phyloP scores from a whole-genome alignment of 2,113 vertebrate species.

The Thamnaconus septentrionalis region DNA sequence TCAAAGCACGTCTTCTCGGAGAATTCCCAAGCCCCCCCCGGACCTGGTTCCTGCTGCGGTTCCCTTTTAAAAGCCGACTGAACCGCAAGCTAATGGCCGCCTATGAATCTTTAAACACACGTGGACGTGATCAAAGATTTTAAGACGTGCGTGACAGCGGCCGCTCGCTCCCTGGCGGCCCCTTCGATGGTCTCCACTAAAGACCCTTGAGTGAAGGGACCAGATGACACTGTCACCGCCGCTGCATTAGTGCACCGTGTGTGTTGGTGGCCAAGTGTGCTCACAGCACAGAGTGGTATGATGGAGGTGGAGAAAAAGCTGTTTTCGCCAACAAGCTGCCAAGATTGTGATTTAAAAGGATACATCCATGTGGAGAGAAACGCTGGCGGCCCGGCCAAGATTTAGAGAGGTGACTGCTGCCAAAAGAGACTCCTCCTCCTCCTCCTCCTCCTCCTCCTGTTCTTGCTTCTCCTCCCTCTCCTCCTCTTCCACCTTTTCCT shows the following conservation, averaged over 20 bases:
- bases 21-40: conserved; percentile 36
- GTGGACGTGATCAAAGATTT: conserved; percentile 62
- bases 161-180: conserved; percentile 42
- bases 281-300: conserved; percentile 22
- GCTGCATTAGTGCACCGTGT: conserved; percentile 20
- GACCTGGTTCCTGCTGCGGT: not conserved
- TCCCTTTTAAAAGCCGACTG: conserved; percentile 64
- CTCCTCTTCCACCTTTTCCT: no score
- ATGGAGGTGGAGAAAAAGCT: conserved; percentile 47
- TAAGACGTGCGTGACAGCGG: conserved; percentile 58
- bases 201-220: conserved; percentile 52
- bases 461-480: no score
- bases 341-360: conserved; percentile 53
- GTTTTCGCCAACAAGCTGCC: conserved; percentile 53
- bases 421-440: not conserved
- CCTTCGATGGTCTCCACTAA: conserved; percentile 42
- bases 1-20: conserved; percentile 22
- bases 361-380: conserved; percentile 36
- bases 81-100: conserved; percentile 63
- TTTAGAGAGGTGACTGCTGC: conserved; percentile 11
- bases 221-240: conserved; percentile 56
- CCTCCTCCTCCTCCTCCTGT: no score
- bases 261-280: conserved; percentile 8
- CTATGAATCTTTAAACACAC: conserved; percentile 71
- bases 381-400: conserved; percentile 10